Base-by-base conservation (phyloP, 2,888 invertebrate genomes). In the Lepidochrysops patricia region DNA sequence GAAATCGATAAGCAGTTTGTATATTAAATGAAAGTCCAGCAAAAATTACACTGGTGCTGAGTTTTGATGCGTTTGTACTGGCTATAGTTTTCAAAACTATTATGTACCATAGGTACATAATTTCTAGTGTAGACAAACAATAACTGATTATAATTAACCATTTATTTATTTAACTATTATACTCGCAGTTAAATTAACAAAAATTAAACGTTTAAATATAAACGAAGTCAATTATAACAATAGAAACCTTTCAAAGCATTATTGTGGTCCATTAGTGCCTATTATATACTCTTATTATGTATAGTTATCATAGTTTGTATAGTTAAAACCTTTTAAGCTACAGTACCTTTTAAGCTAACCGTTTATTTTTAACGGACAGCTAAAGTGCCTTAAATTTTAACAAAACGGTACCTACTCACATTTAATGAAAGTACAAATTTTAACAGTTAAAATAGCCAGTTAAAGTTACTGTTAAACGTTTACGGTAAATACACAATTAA, bases 361-460 rank as follows among this genome's bases (percentile, higher is more conserved):
- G 19, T 43, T 43, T 43, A 43, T 43, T 43, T 34, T 43, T 43
- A 43, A 23, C 43, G 43, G 43, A 43, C 43, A 19, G 19, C 13
- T 43, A 43, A 43, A 43, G 9, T 23, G 43, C 23, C 23, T 43
- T 23, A 43, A 43, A 43, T 43, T 43, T 19, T 29, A 29, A 29
- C 29, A 9, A 43, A 43, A 43, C 43, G 43, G 43, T 43, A 19
- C n/a, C n/a, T n/a, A n/a, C 43, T 43, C 9, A 43, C 19, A 19
- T 43, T 43, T 43, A 19, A 43, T 19, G 43, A 23, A 43, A 23
- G 19, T 19, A 43, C 43, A 23, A 3, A 43, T 43, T 23, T 43
- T 43, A 23, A 43, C 43, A 43, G 43, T 43, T 43, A 43, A 43
- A 37, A 37, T 7, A 37, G 43, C 43, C 43, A 43, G 43, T 43